These are phyloP conservation scores for Tiliacea aurago DNA, from an alignment of 2,888 invertebrate genomes.

Conservation along the genomic window DNA sequence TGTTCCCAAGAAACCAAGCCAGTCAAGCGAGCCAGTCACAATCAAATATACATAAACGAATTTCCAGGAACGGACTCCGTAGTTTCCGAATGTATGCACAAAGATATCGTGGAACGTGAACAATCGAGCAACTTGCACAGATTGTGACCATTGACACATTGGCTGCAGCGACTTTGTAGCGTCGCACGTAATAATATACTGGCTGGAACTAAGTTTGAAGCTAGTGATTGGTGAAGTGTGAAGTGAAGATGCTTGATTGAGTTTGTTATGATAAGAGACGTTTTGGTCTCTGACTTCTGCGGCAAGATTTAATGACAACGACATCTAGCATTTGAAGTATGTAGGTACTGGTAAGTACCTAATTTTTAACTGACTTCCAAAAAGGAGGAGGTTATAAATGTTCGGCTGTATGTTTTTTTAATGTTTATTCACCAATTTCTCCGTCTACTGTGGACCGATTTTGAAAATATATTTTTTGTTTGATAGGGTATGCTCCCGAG, in stretches of 20 bases:
- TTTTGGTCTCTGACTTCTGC: not conserved
- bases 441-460: too few relatives aligned
- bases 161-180: conserved; percentile 13
- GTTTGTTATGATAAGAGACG: not conserved
- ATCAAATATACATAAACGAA: conserved; percentile 44
- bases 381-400: too few relatives aligned
- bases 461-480: too few relatives aligned
- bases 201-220: conserved; percentile 4
- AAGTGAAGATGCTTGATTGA: not conserved
- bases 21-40: conserved; percentile 25
- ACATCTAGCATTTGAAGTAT: not conserved
- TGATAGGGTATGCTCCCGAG: too few relatives aligned
- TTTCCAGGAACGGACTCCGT: conserved; percentile 6
- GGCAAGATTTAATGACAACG: not conserved
- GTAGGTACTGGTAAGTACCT: not conserved
- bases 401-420: too few relatives aligned
- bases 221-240: not conserved
- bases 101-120: conserved; percentile 29
- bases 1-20: conserved; percentile 23
- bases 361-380: too few relatives aligned
- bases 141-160: conserved; percentile 21
- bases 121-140: conserved; percentile 16
- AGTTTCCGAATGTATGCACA: conserved; percentile 15
- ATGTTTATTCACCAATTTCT: too few relatives aligned
- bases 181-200: not conserved